Conservation (phyloP, 2,797 vertebrate genomes). For the Eurystomus glaucurus region DNA sequence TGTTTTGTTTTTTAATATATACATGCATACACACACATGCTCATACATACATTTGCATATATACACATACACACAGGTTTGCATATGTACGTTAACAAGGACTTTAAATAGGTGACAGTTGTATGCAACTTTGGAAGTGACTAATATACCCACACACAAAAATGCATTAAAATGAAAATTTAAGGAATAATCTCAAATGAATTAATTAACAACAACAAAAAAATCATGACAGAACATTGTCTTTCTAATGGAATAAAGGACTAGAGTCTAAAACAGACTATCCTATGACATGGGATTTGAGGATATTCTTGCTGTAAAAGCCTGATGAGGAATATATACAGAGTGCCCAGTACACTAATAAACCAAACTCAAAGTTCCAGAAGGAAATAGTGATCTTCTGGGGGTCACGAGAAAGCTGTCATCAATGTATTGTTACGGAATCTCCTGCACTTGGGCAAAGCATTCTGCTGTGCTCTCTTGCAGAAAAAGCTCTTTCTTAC, state of each 20-base stretch:
- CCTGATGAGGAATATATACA: background rate
- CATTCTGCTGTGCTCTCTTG: background rate
- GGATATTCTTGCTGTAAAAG: conserved; percentile 51
- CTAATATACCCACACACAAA: conserved; percentile 77
- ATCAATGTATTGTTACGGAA: background rate
- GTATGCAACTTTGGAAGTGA: conserved; percentile 75
- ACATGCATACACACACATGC: fast-evolving
- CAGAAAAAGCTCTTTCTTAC: background rate
- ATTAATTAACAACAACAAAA: conserved; percentile 75
- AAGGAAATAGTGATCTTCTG: background rate
- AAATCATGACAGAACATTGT: conserved; percentile 51
- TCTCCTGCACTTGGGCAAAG: background rate
- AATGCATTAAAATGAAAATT: conserved; percentile 81
- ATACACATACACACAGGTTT: background rate
- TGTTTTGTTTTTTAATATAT: background rate
- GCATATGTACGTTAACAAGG: background rate
- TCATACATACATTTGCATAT: background rate
- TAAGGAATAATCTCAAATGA: conserved; percentile 82
- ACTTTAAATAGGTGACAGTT: conserved; percentile 70
- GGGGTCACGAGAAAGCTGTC: background rate
- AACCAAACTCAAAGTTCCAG: background rate
- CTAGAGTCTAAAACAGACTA: conserved; percentile 61
- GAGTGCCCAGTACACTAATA: background rate
- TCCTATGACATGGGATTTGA: conserved; percentile 59
- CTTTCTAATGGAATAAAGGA: conserved; percentile 72